Conservation (phyloP, 2,113 vertebrate species). For the Silurus glanis region DNA sequence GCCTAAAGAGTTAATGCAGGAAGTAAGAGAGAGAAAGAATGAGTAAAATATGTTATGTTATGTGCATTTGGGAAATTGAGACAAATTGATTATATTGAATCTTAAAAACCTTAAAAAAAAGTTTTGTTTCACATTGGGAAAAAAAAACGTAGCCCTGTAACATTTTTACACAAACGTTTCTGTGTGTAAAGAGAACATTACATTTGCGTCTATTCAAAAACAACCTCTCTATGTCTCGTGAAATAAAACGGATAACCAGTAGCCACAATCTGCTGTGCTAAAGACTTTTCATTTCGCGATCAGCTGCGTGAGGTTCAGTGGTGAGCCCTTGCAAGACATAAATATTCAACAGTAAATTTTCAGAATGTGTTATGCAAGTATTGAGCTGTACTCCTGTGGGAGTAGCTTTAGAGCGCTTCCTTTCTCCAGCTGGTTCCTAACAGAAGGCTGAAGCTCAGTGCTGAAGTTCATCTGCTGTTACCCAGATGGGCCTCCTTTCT, state of each 20-base stretch:
- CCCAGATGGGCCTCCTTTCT: constrained; percentile 20
- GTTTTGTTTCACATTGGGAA: neutral
- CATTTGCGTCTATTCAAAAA: neutral
- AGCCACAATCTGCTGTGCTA: neutral
- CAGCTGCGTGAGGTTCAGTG: neutral
- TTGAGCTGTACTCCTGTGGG: constrained; percentile 28
- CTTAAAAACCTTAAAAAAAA: no score
- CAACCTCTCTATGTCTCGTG: neutral
- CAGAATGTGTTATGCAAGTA: constrained; percentile 20
- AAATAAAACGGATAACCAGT: neutral
- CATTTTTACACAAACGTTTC: neutral
- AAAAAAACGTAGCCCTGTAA: neutral
- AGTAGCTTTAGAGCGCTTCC: constrained; percentile 27
- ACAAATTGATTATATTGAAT: no score
- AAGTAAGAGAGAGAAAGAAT: no score
- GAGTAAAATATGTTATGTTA: no score
- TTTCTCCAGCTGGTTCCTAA: constrained; percentile 42
- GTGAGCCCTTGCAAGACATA: constrained; percentile 5
- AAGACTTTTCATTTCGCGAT: constrained; percentile 16
- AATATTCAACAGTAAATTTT: constrained; percentile 40
- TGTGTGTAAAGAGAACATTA: neutral
- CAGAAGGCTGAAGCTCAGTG: constrained; percentile 30
- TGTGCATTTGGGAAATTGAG: no score
- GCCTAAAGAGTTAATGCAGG: no score
- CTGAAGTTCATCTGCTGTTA: constrained; percentile 38